Conservation (phyloP, 2,888 invertebrate genomes). For the Morpho achilles region DNA sequence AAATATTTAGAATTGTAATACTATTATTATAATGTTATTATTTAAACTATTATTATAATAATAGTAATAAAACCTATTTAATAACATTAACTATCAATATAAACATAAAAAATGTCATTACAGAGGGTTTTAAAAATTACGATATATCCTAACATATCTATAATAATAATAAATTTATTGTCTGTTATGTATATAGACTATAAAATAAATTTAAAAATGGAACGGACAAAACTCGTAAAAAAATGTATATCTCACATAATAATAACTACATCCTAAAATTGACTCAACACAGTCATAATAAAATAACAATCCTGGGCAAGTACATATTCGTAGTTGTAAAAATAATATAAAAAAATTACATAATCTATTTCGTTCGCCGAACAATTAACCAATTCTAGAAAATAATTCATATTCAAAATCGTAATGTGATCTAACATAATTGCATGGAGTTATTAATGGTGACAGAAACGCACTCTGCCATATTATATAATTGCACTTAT, state of each 20-base stretch:
- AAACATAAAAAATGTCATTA: no score
- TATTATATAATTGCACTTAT: constrained; percentile 32
- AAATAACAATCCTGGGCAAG: constrained; percentile 24
- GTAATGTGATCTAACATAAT: constrained; percentile 23
- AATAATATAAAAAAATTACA: not conserved
- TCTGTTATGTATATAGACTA: not conserved
- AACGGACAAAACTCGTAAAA: constrained; percentile 13
- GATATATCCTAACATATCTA: no score
- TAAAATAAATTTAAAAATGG: constrained; percentile 14
- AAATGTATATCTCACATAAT: constrained; percentile 13
- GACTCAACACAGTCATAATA: constrained; percentile 30
- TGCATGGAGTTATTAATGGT: constrained; percentile 27
- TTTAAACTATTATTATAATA: no score
- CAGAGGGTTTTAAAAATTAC: no score
- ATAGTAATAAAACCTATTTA: no score
- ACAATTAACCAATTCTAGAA: constrained; percentile 8
- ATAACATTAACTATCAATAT: no score
- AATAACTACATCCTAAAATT: constrained; percentile 28
- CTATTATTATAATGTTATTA: no score
- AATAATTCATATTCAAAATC: constrained; percentile 11
- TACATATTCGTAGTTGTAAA: constrained; percentile 22
- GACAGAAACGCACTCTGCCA: constrained; percentile 9
- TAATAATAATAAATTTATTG: not conserved
- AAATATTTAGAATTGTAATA: no score
- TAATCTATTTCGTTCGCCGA: not conserved